Conservation (phyloP, 2,888 invertebrate species). For the Laothoe populi region DNA sequence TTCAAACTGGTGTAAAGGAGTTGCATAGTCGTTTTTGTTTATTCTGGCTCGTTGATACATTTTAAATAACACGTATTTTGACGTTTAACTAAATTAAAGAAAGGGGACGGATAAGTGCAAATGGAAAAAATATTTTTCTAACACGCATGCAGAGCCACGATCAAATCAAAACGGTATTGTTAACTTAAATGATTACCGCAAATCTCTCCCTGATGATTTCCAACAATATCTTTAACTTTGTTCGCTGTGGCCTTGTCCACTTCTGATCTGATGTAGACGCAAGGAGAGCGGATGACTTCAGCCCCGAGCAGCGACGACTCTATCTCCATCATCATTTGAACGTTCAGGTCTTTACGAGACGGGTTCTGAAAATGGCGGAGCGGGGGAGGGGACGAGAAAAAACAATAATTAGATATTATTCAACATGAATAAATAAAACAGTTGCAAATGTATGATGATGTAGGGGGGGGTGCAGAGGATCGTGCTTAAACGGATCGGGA, state of each 20-base stretch:
- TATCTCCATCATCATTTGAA: conserved; percentile 96
- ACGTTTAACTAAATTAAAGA: no score
- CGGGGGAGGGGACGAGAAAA: conserved; percentile 32
- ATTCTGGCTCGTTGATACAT: no score
- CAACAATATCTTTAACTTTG: conserved; percentile 94
- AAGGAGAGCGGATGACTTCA: conserved; percentile 91
- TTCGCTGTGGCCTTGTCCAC: conserved; percentile 92
- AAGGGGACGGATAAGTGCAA: no score
- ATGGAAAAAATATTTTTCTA: no score
- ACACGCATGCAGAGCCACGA: no score
- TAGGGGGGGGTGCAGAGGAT: conserved; percentile 8
- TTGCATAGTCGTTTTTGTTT: no score
- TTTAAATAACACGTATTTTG: no score
- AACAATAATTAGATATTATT: conserved; percentile 26
- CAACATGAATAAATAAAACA: conserved; percentile 25
- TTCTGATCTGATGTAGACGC: conserved; percentile 92
- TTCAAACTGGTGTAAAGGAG: no score
- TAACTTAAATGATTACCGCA: no score
- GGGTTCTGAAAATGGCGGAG: conserved; percentile 87
- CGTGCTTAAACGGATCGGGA: background rate
- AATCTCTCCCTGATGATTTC: conserved; percentile 93
- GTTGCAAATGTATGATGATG: conserved; percentile 22
- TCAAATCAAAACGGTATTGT: no score
- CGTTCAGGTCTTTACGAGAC: conserved; percentile 94
- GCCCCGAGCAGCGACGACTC: conserved; percentile 93